Evolutionary conservation across 2,113 vertebrate genomes (phyloP), one percentile per base, ranked within the genome.

Genomic region (Ictalurus punctatus): DNA sequence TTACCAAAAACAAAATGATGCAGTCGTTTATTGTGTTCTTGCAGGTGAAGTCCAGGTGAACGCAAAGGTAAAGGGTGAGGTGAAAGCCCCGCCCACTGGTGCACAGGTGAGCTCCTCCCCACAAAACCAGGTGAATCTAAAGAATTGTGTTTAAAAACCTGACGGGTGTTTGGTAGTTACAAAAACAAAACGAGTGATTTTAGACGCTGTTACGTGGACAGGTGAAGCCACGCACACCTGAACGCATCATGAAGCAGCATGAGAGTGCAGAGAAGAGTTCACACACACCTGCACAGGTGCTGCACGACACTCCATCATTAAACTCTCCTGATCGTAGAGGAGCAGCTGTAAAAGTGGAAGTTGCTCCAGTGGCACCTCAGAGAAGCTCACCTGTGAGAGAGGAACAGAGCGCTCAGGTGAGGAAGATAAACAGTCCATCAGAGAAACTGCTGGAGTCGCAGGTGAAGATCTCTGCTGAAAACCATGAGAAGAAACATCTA

Each of bases 21-120:
- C 23, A 23, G 21, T 23, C 1, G 4, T 58, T 85, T 48, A 86
- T 76, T 93, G 71, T 86, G 82, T 85, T 93, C 17, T 90, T 89
- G 58, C 94, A 96, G 95, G 92, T 86, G 92, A 93, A 83, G n/a
- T 90, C 34, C 86, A 54, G 48, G 34, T 86, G 74, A 86, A 58
- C 86, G 83, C 78, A 89, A 90, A 92, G 86, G 69, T 74, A 58
- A 88, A 87, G 54, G 44, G 56, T 88, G 82, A 84, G 40, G 82
- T 54, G 17, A 89, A 85, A 52, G 44, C 71, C 69, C 83, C n/a
- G 9, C 83, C 83, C 58, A 85, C 71, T 13, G 37, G n/a, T 61
- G 13, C 40, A 23, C 71, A 67, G 73, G 76, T 69, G 61, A 52
- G 86, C 61, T 67, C 40, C 25, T 9, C 27, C 61, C 27, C 76